Base-by-base conservation (phyloP, 2,797 vertebrate genomes). In the Enteromius paludinosus region DNA sequence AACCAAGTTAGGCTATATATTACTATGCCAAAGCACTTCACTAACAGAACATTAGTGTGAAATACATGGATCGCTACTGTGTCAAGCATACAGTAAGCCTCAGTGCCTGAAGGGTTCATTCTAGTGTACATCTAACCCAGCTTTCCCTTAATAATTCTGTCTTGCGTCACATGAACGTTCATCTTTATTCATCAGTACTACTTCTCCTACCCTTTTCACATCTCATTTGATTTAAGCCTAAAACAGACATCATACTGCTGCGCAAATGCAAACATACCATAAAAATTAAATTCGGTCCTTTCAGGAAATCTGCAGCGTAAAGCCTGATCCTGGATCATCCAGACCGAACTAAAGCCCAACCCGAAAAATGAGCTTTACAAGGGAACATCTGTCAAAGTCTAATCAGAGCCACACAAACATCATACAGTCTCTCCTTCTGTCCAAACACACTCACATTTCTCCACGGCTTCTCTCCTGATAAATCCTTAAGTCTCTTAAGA, bases 351-450 rank as follows among this genome's bases (percentile, higher is more conserved):
- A 66, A 81, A 79, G 28, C 71, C 28, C 54, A 54, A 78, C 82
- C 35, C 69, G 73, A 91, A 89, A 89, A 85, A 90, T 85, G 62
- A 83, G 87, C 82, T 93, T 88, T 84, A 91, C 89, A 92, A 90
- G 87, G 89, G 89, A 91, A 85, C 86, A 86, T 91, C 87, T 89
- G 87, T 87, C 79, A 85, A 83, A 66, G 86, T 87, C 87, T 85
- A 88, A 88, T 89, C 87, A 88, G 86, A 86, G 33, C 30, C 59
- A 35, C 28, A 52, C 6, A 54, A 69, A 41, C 41, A 52, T 23
- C 41, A 52, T 23, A 54, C 38, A 80, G 33, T 70, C 83, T 79
- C 82, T 78, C 41, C 18, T 23, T 84, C 43, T 20, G 59, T 43
- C 59, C 23, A 30, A 30, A 43, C 10, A 23, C n/a, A 30, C 23